These are phyloP conservation scores for Eilema depressum DNA, from an alignment of 2,888 invertebrate species.

Conservation along the genomic window DNA sequence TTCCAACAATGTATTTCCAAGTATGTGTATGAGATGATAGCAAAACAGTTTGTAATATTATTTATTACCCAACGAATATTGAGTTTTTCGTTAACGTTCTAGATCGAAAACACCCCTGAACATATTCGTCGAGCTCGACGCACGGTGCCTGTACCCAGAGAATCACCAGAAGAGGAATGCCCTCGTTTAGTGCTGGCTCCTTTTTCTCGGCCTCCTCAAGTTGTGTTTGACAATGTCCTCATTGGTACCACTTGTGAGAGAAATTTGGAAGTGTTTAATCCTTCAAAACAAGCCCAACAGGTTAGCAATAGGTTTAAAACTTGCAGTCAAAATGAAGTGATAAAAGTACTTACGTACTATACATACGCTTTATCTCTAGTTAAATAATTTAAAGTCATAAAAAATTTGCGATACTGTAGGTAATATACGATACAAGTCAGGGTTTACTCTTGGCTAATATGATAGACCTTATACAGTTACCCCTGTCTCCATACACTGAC, in stretches of 20 bases:
- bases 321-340: no score
- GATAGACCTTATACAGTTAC: no score
- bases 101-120: slow-evolving; percentile 85
- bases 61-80: background rate
- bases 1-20: slow-evolving; percentile 45
- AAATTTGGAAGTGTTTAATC: slow-evolving; percentile 87
- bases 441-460: no score
- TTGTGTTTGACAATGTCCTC: slow-evolving; percentile 89
- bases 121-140: slow-evolving; percentile 72
- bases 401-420: no score
- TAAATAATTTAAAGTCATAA: no score
- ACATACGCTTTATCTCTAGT: no score
- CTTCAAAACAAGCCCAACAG: slow-evolving; percentile 77
- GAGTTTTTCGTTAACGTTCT: slow-evolving; percentile 21
- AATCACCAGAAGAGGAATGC: slow-evolving; percentile 76
- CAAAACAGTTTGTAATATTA: slow-evolving; percentile 2
- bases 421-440: no score
- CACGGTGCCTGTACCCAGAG: slow-evolving; percentile 63
- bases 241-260: slow-evolving; percentile 86
- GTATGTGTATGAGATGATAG: slow-evolving; percentile 27
- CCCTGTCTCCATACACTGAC: no score
- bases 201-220: slow-evolving; percentile 89
- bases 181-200: slow-evolving; percentile 88
- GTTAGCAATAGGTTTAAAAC: slow-evolving; percentile 47
- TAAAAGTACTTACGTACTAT: no score